A percentile compares a stretch with the other conserved stretches of the same genome.
Conservation (phyloP, 2,113 vertebrate species). For the Pandion haliaetus region DNA sequence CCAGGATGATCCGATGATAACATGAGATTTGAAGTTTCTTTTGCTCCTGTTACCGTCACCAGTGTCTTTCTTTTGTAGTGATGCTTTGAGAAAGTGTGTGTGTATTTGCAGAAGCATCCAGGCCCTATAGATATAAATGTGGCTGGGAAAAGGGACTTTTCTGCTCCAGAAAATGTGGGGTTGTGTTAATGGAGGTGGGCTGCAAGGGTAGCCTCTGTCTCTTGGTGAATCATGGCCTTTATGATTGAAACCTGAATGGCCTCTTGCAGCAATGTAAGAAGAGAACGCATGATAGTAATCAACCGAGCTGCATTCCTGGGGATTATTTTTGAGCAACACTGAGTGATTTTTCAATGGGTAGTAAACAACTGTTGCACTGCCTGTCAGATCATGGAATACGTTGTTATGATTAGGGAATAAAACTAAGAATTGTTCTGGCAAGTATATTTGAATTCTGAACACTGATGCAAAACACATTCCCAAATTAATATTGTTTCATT, state of each 20-base stretch:
- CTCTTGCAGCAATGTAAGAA: background rate
- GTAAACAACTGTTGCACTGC: background rate
- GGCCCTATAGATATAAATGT: fast-evolving
- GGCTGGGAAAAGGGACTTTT: background rate
- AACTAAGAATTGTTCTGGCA: background rate
- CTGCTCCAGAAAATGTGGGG: background rate
- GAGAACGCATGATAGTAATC: background rate
- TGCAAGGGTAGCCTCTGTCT: background rate
- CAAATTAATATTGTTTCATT: background rate
- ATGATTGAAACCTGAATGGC: background rate
- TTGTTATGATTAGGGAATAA: background rate
- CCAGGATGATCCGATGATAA: background rate
- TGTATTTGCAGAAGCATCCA: background rate
- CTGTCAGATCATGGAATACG: background rate
- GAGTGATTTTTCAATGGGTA: background rate
- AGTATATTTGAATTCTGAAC: background rate
- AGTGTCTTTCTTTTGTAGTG: background rate
- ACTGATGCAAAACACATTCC: background rate
- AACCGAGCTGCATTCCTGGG: background rate
- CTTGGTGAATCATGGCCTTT: fast-evolving
- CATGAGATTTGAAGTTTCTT: background rate
- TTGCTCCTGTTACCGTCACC: background rate
- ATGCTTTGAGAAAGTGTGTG: background rate
- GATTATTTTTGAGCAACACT: background rate
- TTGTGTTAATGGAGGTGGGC: background rate